phyloP scores from a whole-genome alignment of 2,113 vertebrate genomes.

The Oncorhynchus masou region DNA sequence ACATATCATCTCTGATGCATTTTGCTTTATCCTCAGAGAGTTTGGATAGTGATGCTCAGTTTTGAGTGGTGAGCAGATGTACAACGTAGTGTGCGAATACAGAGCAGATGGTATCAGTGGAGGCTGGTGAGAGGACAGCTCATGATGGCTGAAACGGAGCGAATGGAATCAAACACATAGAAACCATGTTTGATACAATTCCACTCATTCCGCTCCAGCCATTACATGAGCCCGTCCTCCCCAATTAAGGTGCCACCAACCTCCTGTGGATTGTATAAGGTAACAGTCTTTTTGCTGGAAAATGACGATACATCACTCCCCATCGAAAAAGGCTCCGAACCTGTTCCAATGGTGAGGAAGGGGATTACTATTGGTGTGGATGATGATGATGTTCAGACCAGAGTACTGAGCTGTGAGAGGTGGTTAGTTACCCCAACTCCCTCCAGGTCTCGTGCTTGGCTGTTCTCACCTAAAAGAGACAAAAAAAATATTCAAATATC shows the following conservation, averaged over 20 bases:
- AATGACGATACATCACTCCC: too few species aligned
- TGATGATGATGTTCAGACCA: background rate
- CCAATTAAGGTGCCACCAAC: too few species aligned
- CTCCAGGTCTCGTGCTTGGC: constrained; percentile 73
- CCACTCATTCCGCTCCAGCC: too few species aligned
- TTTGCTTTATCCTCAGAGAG: background rate
- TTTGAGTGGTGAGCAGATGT: background rate
- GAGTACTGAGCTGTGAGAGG: background rate
- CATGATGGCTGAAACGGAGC: too few species aligned
- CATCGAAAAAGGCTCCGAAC: too few species aligned
- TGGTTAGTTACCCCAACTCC: constrained; percentile 81
- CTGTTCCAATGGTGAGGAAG: background rate
- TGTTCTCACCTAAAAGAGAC: constrained; percentile 52
- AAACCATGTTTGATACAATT: too few species aligned
- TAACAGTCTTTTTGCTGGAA: too few species aligned
- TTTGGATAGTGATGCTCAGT: background rate
- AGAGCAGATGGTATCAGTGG: background rate
- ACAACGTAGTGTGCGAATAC: background rate
- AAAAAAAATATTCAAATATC: background rate
- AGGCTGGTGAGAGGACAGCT: too few species aligned
- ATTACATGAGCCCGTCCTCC: too few species aligned
- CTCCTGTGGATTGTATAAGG: too few species aligned
- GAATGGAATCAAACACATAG: too few species aligned
- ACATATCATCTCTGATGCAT: background rate
- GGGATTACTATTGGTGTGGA: background rate